Percentiles rank a stretch among this genome's conserved stretches.
Evolutionary conservation across 2,113 vertebrate genomes (phyloP).

Genomic region (Turnix velox): DNA sequence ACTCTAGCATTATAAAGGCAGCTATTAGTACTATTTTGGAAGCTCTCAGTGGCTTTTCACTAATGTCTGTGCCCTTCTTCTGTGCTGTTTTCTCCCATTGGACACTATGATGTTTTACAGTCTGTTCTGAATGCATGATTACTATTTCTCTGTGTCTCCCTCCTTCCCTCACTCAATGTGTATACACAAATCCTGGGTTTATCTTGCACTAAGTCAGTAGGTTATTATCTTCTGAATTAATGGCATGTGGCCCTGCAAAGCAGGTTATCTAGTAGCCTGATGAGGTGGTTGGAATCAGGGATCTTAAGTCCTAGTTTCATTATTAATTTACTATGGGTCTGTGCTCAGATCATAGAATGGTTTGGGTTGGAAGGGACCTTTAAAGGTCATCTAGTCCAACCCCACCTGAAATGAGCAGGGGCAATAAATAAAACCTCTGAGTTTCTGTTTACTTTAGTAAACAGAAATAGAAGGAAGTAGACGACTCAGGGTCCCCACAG

Average conservation of each 20-base stretch:
- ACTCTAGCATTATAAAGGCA: slow-evolving; percentile 17
- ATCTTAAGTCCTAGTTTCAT: neutral
- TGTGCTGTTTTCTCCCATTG: slow-evolving; percentile 52
- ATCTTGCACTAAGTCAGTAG: slow-evolving; percentile 19
- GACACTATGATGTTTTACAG: slow-evolving; percentile 51
- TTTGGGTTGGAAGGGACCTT: neutral
- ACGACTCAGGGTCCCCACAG: neutral
- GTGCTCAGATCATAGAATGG: neutral
- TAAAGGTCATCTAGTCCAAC: neutral
- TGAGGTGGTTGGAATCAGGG: neutral
- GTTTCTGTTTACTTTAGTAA: neutral
- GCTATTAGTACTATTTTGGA: slow-evolving; percentile 68
- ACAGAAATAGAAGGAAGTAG: neutral
- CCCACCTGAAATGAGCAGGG: neutral
- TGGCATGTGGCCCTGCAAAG: neutral
- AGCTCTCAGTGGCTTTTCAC: slow-evolving; percentile 60
- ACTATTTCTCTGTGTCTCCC: slow-evolving; percentile 42
- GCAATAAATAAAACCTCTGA: neutral
- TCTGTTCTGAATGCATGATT: slow-evolving; percentile 55
- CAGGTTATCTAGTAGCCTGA: neutral
- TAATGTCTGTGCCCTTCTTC: slow-evolving; percentile 46
- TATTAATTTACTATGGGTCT: neutral
- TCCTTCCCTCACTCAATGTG: slow-evolving; percentile 29
- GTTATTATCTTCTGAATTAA: slow-evolving; percentile 22
- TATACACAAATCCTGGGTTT: slow-evolving; percentile 20